Percentiles rank a stretch among this genome's conserved stretches.
Evolutionary conservation across 1,140 invertebrate genomes (phyloP).

Genomic region (Triops cancriformis): DNA sequence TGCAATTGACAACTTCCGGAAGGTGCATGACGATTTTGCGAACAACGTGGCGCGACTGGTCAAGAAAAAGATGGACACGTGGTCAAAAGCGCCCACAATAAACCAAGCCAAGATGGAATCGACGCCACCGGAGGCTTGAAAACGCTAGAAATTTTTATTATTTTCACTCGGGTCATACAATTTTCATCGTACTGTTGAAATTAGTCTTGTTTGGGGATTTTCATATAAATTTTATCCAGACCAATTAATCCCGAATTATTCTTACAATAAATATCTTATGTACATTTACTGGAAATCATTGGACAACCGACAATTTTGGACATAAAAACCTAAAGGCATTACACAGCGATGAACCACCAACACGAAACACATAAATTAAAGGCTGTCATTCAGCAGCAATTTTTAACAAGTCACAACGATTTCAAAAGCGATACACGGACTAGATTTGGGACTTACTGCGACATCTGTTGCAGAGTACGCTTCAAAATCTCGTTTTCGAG

Average conservation of each 20-base stretch:
- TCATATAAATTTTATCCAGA: neutral
- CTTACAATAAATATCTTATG: neutral
- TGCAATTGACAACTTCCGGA: slow-evolving; percentile 11
- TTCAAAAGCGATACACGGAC: neutral
- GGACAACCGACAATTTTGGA: neutral
- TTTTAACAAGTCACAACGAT: neutral
- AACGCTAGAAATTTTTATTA: neutral
- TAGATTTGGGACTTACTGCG: neutral
- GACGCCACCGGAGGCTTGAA: neutral
- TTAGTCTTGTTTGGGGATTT: neutral
- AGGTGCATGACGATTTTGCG: slow-evolving; percentile 12
- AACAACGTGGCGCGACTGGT: neutral
- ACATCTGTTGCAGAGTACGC: neutral
- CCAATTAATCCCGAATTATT: neutral
- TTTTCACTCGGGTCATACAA: too few relatives aligned
- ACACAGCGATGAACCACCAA: neutral
- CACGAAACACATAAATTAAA: neutral
- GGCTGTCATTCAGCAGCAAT: neutral
- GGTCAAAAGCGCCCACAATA: neutral
- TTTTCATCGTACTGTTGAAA: too few relatives aligned
- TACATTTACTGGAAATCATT: neutral
- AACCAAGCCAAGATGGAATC: neutral
- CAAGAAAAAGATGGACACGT: neutral
- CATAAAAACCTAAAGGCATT: neutral
- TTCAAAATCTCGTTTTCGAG: neutral